These are phyloP conservation scores for Merops nubicus DNA, from an alignment of 2,113 vertebrate species.

Conservation along the genomic window DNA sequence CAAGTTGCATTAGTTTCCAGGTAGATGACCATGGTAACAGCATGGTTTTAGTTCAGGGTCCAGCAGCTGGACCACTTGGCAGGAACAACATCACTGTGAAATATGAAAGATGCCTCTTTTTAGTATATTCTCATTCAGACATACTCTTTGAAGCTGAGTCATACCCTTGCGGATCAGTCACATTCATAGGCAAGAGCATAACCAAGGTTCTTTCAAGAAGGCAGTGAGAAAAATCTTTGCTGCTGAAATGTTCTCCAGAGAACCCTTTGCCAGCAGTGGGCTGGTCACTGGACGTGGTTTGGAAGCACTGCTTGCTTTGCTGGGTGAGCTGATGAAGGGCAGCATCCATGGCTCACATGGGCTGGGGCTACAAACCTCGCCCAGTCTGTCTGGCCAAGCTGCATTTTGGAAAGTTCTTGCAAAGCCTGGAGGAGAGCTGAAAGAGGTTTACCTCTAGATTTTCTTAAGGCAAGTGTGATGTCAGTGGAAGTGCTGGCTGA, in stretches of 20 bases:
- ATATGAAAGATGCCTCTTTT: neutral
- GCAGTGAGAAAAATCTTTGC: neutral
- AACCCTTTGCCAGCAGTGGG: neutral
- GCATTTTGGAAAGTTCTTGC: neutral
- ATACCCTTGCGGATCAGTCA: neutral
- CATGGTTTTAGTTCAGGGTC: neutral
- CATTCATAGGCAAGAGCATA: neutral
- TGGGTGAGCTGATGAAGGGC: neutral
- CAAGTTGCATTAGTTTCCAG: neutral
- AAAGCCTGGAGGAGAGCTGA: neutral
- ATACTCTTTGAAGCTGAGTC: neutral
- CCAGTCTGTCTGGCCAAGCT: neutral
- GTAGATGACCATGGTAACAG: neutral
- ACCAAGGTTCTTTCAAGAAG: neutral
- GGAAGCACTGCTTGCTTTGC: neutral
- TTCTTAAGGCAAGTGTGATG: neutral
- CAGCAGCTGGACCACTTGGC: neutral
- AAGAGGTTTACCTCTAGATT: neutral
- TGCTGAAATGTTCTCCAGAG: neutral
- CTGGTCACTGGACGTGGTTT: neutral
- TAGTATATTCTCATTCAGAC: neutral
- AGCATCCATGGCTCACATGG: accelerated
- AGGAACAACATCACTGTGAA: neutral
- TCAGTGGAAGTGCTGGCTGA: neutral
- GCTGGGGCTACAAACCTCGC: neutral